Evolutionary conservation across 2,113 vertebrate genomes (phyloP).

Genomic region (Salminus brasiliensis): DNA sequence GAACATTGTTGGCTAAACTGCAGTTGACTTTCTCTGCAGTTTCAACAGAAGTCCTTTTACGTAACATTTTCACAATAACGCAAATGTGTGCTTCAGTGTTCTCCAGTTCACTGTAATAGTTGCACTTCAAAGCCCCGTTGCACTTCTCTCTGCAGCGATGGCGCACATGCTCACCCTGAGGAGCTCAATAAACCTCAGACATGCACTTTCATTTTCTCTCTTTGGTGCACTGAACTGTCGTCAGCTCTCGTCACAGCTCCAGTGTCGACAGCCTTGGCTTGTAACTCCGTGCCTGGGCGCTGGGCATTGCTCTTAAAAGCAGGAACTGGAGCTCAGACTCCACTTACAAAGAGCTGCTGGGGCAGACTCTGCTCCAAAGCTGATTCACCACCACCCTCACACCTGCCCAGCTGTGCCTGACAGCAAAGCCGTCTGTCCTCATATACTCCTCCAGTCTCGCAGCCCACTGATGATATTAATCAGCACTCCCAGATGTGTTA

Average conservation of each 20-base stretch:
- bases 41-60: background rate
- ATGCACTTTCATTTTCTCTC: background rate
- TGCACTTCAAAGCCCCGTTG: background rate
- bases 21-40: background rate
- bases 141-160: background rate
- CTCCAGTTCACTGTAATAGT: background rate
- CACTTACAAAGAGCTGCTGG: slow-evolving; percentile 5
- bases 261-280: slow-evolving; percentile 10
- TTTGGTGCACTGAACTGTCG: background rate
- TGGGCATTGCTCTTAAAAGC: slow-evolving; percentile 19
- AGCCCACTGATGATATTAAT: background rate
- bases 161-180: background rate
- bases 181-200: slow-evolving; percentile 6
- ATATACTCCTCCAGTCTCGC: background rate
- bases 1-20: too few relatives aligned
- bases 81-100: too few relatives aligned
- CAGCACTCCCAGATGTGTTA: background rate
- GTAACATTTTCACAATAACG: background rate
- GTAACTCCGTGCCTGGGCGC: background rate
- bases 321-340: background rate
- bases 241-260: slow-evolving; percentile 23
- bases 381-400: slow-evolving; percentile 32
- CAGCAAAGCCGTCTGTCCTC: background rate
- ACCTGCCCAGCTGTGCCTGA: slow-evolving; percentile 32
- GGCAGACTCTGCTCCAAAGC: slow-evolving; percentile 22